Percentiles rank a stretch among this genome's conserved stretches.
Conservation (phyloP, 2,888 invertebrate species). For the Ennomos erosarius region DNA sequence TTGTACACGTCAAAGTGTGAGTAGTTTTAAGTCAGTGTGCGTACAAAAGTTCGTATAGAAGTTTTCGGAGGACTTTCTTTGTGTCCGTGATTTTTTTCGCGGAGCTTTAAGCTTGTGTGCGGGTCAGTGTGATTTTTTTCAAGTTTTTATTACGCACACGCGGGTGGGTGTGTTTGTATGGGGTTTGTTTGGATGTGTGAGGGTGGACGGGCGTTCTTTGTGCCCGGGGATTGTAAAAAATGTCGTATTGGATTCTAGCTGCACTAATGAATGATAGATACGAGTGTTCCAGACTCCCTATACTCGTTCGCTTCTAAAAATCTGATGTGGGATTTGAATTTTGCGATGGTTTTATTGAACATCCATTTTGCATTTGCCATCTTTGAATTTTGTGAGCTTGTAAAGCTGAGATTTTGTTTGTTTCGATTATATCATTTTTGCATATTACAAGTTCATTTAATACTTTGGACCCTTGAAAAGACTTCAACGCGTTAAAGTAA, state of each 20-base stretch:
- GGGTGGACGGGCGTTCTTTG: slow-evolving; percentile 79
- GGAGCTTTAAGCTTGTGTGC: slow-evolving; percentile 65
- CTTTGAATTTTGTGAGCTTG: slow-evolving; percentile 43
- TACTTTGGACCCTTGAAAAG: slow-evolving; percentile 27
- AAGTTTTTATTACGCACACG: slow-evolving; percentile 76
- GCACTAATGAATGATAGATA: slow-evolving; percentile 85
- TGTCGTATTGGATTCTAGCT: slow-evolving; percentile 85
- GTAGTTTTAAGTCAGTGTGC: slow-evolving; percentile 54
- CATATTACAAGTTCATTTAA: background rate
- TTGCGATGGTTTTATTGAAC: slow-evolving; percentile 49
- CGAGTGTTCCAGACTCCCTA: slow-evolving; percentile 63
- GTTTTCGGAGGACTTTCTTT: slow-evolving; percentile 84
- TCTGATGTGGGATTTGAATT: slow-evolving; percentile 71
- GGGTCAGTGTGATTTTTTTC: slow-evolving; percentile 83
- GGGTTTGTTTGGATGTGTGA: slow-evolving; percentile 60
- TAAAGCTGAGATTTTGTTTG: slow-evolving; percentile 12
- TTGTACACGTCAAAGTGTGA: slow-evolving; percentile 56
- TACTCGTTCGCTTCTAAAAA: slow-evolving; percentile 65
- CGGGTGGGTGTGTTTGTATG: slow-evolving; percentile 57
- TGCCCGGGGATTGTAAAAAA: slow-evolving; percentile 83
- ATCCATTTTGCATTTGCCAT: slow-evolving; percentile 45
- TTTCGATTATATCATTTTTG: slow-evolving; percentile 4
- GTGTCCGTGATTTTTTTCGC: slow-evolving; percentile 85
- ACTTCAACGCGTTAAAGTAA: slow-evolving; percentile 27
- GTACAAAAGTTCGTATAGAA: slow-evolving; percentile 80